Conservation (phyloP, 2,797 vertebrate species). For the Natrix natrix region DNA sequence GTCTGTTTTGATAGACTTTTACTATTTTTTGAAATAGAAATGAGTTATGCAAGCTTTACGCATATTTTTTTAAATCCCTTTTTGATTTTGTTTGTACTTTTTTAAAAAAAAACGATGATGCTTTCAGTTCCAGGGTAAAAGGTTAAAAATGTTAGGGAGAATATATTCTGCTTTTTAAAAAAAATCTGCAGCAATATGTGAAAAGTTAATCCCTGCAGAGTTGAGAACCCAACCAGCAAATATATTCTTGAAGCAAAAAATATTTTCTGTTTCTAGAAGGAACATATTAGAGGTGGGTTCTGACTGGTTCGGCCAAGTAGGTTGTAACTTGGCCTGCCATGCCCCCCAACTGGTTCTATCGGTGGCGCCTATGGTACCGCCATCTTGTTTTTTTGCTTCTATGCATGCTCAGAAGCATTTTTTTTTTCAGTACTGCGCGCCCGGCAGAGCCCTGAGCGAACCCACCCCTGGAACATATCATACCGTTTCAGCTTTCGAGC, state of each 20-base stretch:
- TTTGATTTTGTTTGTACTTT: not conserved
- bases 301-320: no score
- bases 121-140: not conserved
- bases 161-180: not conserved
- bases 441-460: no score
- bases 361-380: no score
- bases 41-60: no score
- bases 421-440: no score
- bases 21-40: not conserved
- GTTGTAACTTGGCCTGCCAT: no score
- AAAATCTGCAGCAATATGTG: not conserved
- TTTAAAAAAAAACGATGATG: not conserved
- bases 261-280: not conserved
- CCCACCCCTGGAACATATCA: not conserved
- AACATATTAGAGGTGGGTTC: not conserved
- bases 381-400: no score
- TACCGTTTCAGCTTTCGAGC: not conserved
- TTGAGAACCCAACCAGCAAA: not conserved
- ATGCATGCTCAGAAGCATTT: no score
- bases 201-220: not conserved
- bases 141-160: rapidly evolving
- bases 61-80: not conserved
- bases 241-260: not conserved
- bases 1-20: not conserved
- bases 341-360: no score